These are phyloP conservation scores for Ancistrus triradiatus DNA, from an alignment of 2,113 vertebrate species.

Conservation along the genomic window DNA sequence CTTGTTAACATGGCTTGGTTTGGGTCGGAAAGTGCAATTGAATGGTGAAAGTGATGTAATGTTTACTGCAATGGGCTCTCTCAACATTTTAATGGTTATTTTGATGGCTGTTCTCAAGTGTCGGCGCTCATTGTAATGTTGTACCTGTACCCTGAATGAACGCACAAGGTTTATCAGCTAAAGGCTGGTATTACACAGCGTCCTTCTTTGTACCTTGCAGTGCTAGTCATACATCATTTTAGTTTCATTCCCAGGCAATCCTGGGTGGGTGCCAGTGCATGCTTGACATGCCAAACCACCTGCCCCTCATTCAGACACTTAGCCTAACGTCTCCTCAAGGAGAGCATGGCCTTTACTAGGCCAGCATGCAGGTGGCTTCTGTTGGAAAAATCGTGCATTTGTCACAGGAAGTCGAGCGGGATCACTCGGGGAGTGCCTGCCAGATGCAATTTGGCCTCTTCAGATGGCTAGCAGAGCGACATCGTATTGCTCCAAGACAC, in stretches of 20 bases:
- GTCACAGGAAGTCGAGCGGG: slow-evolving; percentile 59
- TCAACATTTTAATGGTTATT: too few species aligned
- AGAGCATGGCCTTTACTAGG: background rate
- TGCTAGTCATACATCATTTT: background rate
- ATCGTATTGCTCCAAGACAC: slow-evolving; percentile 37
- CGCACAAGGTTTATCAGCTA: background rate
- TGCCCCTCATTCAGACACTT: background rate
- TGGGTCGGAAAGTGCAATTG: background rate
- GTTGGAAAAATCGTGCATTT: slow-evolving; percentile 65
- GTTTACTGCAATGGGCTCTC: too few species aligned
- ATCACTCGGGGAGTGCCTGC: slow-evolving; percentile 67
- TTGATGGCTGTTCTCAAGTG: background rate
- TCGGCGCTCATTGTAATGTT: background rate
- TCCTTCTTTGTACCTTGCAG: background rate
- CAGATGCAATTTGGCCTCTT: slow-evolving; percentile 64
- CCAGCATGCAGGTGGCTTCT: slow-evolving; percentile 63
- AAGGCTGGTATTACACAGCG: background rate
- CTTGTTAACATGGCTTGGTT: slow-evolving; percentile 1
- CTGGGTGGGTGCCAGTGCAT: background rate
- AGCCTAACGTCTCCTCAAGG: slow-evolving; percentile 24
- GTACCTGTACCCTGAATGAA: background rate
- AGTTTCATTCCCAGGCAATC: background rate
- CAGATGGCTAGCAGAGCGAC: slow-evolving; percentile 45
- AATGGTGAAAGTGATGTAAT: too few species aligned
- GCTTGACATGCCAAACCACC: background rate